These are phyloP conservation scores for Pangasius larnaudii DNA, from an alignment of 2,797 vertebrate species.

Conservation along the genomic window DNA sequence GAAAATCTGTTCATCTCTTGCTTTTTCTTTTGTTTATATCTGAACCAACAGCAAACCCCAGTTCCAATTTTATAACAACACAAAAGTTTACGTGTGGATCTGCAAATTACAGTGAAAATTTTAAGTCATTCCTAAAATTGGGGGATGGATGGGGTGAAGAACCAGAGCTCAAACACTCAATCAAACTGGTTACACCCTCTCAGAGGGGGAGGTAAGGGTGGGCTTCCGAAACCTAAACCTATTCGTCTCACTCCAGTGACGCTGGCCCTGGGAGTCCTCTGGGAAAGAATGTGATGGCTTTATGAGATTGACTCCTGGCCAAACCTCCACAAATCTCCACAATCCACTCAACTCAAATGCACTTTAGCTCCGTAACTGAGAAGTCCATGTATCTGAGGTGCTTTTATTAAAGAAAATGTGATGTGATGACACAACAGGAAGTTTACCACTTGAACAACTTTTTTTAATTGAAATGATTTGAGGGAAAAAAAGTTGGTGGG, in stretches of 20 bases:
- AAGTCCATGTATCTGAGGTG: background rate
- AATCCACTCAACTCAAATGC: constrained; percentile 15
- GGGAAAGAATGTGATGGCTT: constrained; percentile 48
- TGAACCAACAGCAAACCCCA: background rate
- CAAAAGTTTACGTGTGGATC: background rate
- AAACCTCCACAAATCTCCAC: constrained; percentile 20
- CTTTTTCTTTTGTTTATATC: background rate
- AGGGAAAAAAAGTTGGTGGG: background rate
- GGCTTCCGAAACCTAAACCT: constrained; percentile 33
- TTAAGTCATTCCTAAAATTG: background rate
- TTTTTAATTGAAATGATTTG: background rate
- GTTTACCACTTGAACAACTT: background rate
- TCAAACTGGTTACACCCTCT: constrained; percentile 16
- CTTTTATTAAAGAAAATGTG: background rate
- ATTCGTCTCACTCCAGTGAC: constrained; percentile 41
- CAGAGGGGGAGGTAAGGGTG: background rate
- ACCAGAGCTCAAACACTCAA: background rate
- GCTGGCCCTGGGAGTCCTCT: constrained; percentile 35
- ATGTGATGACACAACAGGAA: background rate
- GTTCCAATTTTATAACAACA: background rate
- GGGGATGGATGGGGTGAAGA: background rate
- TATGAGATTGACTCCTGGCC: constrained; percentile 46
- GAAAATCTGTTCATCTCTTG: background rate
- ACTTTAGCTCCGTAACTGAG: background rate
- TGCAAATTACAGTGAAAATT: background rate